phyloP scores from a whole-genome alignment of 2,113 vertebrate genomes.

The Cariama cristata region DNA sequence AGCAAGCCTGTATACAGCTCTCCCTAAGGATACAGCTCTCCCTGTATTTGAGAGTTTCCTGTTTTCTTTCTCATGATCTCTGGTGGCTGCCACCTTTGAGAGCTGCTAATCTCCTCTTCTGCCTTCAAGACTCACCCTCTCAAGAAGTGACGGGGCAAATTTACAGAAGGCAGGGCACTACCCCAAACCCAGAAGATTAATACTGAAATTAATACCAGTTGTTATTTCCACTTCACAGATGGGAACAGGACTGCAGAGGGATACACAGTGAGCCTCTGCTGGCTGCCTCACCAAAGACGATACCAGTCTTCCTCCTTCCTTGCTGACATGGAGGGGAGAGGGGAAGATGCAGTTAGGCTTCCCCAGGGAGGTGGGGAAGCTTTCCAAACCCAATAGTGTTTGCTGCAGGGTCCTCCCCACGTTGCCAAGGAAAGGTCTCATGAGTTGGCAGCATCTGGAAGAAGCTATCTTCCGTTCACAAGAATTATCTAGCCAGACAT shows the following conservation, averaged over 20 bases:
- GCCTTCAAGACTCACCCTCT: neutral
- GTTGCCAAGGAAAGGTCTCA: neutral
- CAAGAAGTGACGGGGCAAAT: neutral
- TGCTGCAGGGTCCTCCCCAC: neutral
- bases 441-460: neutral
- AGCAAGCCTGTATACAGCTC: neutral
- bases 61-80: neutral
- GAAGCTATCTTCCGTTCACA: neutral
- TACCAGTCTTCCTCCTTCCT: neutral
- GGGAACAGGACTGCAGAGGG: neutral
- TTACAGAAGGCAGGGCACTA: neutral
- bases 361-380: neutral
- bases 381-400: neutral
- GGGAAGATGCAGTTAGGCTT: neutral
- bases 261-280: rapidly evolving
- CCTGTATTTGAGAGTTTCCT: neutral
- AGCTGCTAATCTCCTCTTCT: neutral
- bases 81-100: neutral
- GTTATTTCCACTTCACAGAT: neutral
- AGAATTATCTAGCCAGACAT: neutral
- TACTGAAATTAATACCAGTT: neutral
- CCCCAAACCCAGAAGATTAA: neutral
- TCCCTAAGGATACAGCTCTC: neutral
- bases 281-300: neutral
- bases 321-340: neutral